phyloP scores from a whole-genome alignment of 1,140 invertebrate genomes.

The Macrocentrus cingulum region DNA sequence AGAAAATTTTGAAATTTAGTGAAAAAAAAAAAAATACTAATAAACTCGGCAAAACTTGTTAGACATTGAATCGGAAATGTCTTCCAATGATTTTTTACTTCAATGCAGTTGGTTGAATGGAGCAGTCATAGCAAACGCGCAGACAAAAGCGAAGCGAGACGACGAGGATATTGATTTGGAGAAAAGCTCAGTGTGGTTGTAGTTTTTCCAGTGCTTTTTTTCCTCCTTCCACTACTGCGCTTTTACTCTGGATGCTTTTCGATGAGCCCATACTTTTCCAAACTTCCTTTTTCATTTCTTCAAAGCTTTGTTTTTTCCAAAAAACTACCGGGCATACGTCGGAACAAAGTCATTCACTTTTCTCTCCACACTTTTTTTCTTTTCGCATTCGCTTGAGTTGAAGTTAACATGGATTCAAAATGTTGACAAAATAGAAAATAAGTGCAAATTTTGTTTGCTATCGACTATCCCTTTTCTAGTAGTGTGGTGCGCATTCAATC shows the following conservation, averaged over 20 bases:
- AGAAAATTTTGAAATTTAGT: too few relatives aligned
- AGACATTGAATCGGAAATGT: too few relatives aligned
- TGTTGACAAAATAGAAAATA: too few relatives aligned
- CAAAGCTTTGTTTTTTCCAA: not conserved
- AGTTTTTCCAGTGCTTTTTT: not conserved
- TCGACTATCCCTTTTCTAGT: too few relatives aligned
- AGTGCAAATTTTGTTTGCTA: too few relatives aligned
- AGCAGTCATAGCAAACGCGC: slow-evolving; percentile 1
- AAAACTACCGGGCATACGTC: not conserved
- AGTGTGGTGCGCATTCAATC: too few relatives aligned
- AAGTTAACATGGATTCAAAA: too few relatives aligned
- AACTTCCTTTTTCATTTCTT: slow-evolving; percentile 3
- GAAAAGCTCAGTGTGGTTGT: not conserved
- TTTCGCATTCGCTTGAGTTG: too few relatives aligned
- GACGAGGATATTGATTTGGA: slow-evolving; percentile 15
- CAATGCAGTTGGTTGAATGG: not conserved
- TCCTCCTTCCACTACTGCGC: not conserved
- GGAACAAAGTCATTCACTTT: not conserved
- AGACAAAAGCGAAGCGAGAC: slow-evolving; percentile 2
- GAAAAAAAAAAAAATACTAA: too few relatives aligned
- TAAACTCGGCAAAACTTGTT: too few relatives aligned
- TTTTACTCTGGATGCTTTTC: not conserved
- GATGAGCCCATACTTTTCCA: not conserved
- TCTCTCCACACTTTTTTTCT: too few relatives aligned
- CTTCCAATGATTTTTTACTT: not conserved